phyloP scores from a whole-genome alignment of 2,797 vertebrate genomes.

The Hyperoplus lanceolatus region DNA sequence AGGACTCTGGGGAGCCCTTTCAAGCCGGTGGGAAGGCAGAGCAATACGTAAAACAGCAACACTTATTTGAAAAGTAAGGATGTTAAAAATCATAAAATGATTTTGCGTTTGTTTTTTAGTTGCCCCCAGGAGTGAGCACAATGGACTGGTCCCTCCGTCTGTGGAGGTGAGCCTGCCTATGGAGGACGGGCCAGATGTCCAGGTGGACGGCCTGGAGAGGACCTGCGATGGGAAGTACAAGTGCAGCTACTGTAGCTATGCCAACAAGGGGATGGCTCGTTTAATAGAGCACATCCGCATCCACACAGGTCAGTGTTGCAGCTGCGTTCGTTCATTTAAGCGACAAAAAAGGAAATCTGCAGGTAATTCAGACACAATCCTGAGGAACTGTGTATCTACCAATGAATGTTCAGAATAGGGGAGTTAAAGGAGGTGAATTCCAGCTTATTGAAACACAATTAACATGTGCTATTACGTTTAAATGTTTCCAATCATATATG shows the following conservation, averaged over 20 bases:
- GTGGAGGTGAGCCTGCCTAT: slow-evolving; percentile 92
- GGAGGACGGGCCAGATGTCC: slow-evolving; percentile 94
- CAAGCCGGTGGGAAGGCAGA: slow-evolving; percentile 58
- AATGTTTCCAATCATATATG: background rate
- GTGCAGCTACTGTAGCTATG: slow-evolving; percentile 98
- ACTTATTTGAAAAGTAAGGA: background rate
- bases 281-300: slow-evolving; percentile 98
- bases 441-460: background rate
- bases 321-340: background rate
- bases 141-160: slow-evolving; percentile 93
- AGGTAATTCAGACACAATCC: background rate
- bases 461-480: background rate
- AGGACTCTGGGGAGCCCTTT: slow-evolving; percentile 85
- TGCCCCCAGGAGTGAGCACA: slow-evolving; percentile 87
- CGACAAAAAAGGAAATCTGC: background rate
- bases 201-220: slow-evolving; percentile 97
- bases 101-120: slow-evolving; percentile 73
- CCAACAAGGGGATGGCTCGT: slow-evolving; percentile 97
- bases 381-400: background rate
- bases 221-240: slow-evolving; percentile 98
- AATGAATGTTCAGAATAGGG: background rate
- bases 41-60: background rate
- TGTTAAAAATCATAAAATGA: background rate
- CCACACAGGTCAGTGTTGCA: slow-evolving; percentile 91
- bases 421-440: background rate